Evolutionary conservation across 2,888 invertebrate genomes (phyloP), one percentile per base, ranked within the genome.

Genomic region (Drosophila meridionalis): DNA sequence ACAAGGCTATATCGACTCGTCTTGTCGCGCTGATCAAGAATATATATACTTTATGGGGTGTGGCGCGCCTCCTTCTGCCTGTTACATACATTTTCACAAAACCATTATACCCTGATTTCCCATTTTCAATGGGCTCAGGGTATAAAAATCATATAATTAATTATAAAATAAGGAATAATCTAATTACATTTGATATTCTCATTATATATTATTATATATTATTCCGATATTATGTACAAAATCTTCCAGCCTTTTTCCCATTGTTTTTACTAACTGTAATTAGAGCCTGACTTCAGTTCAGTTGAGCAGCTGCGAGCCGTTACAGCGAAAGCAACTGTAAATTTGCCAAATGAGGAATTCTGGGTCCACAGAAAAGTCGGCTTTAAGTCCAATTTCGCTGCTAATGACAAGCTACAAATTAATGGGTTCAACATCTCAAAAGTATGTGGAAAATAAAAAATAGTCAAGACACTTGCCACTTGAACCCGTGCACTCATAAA

Each of bases 401-500:
- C 78, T 71, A 80, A 77, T 74, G 80, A 80, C 74, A 81, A 73
- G 69, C 66, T 34, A 59, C 67, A 73, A 78, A 90, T 85, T 86
- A 87, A 87, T 88, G 90, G 73, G 89, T 79, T 89, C 86, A 86
- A 71, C 75, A 64, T 80, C 61, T 71, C 47, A 68, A 47, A 76
- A 72, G 76, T 86, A 83, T 86, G 89, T 76, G 69, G 86, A 76
- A 81, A 76, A 83, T 86, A 88, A 90, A 83, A 90, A 88, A 88
- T 88, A 83, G 89, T 76, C 75, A 83, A 90, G 82, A 69, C 80
- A 82, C 88, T 85, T 85, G 80, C 63, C 87, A 78, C 82, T 86
- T 90, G 87, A 90, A 81, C 87, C 79, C 74, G 76, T 79, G 89
- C 76, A 86, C 87, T 81, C 87, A 90, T 88, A 90, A 87, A 85